These are phyloP conservation scores for Crossaster papposus DNA, from an alignment of 53 echinoderm and acorn worm genomes.

Conservation along the genomic window DNA sequence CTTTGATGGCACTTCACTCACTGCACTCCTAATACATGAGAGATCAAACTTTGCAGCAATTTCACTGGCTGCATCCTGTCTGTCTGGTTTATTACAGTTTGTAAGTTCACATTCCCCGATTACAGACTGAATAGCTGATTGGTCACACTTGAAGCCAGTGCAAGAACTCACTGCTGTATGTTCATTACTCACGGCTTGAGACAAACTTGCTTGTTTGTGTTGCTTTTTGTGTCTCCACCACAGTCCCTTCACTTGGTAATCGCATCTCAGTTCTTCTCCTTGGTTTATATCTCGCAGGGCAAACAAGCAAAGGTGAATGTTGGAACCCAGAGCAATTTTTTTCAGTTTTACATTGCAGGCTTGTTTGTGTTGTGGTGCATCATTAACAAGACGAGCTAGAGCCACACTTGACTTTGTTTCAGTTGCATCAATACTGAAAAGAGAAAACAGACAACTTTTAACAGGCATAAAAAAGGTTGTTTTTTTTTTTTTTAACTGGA, in stretches of 20 bases:
- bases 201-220: not conserved
- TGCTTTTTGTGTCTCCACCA: not conserved
- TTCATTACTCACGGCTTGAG: not conserved
- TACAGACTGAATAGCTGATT: not conserved
- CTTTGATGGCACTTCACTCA: too few species aligned
- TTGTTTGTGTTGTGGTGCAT: not conserved
- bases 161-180: not conserved
- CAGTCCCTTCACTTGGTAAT: not conserved
- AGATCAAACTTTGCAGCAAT: too few species aligned
- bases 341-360: constrained; percentile 1
- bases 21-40: too few species aligned
- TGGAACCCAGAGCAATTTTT: not conserved
- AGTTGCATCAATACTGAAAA: constrained; percentile 16
- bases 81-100: too few species aligned
- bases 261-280: not conserved
- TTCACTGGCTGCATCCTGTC: too few species aligned
- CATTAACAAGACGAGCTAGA: constrained; percentile 13
- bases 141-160: not conserved
- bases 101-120: too few species aligned
- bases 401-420: not conserved
- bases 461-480: too few species aligned
- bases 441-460: too few species aligned
- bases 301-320: constrained; percentile 7
- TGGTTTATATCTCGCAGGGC: not conserved
- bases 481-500: too few species aligned